Evolutionary conservation across 2,888 invertebrate species (phyloP).

Genomic region (Calephelis perditalis): DNA sequence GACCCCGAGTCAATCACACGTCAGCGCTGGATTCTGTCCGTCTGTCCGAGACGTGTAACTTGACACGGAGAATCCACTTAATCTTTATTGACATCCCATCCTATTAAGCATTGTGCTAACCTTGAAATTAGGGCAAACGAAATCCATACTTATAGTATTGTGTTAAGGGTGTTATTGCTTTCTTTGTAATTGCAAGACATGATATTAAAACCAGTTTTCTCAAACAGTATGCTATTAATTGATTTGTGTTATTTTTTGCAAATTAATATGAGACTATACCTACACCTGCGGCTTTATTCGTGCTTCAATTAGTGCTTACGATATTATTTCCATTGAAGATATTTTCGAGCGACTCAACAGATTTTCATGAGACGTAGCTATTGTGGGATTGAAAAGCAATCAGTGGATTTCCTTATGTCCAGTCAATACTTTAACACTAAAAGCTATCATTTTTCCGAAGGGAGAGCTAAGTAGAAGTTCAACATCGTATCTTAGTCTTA

Average conservation of each 20-base stretch:
- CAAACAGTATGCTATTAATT: conserved; percentile 50
- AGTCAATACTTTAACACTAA: too few relatives aligned
- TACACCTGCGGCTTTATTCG: not conserved
- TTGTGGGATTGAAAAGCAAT: too few relatives aligned
- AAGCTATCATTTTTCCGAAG: too few relatives aligned
- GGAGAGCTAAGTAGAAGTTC: too few relatives aligned
- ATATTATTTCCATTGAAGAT: too few relatives aligned
- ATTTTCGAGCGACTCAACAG: too few relatives aligned
- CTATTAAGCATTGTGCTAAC: conserved; percentile 12
- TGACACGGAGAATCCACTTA: conserved; percentile 41
- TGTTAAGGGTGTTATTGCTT: conserved; percentile 22
- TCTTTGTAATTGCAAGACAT: conserved; percentile 28
- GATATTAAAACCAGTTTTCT: conserved; percentile 51
- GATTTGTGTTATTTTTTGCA: conserved; percentile 41
- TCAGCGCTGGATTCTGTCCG: conserved; percentile 40
- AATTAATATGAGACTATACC: conserved; percentile 2
- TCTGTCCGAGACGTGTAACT: conserved; percentile 39
- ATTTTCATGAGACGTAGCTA: too few relatives aligned
- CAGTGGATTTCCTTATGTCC: too few relatives aligned
- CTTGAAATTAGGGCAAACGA: conserved; percentile 15
- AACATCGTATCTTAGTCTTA: too few relatives aligned
- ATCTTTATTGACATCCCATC: conserved; percentile 43
- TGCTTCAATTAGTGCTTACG: too few relatives aligned
- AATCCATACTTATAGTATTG: conserved; percentile 26
- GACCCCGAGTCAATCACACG: conserved; percentile 38